Evolutionary conservation across 1,140 invertebrate species (phyloP), one percentile per base, ranked within the genome.

Genomic region (Ruditapes philippinarum): DNA sequence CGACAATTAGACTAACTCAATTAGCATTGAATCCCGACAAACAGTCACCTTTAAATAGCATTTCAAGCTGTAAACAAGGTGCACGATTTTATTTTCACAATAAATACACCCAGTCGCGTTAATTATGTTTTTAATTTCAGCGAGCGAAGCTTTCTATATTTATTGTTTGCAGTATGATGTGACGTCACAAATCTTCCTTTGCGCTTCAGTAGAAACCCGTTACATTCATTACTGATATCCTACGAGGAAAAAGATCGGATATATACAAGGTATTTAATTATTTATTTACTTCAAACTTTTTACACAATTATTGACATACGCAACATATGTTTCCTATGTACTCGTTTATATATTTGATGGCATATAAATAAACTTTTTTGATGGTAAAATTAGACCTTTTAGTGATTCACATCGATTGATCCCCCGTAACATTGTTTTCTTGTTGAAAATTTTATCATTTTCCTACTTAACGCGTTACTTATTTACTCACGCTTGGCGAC

Each of bases 171-270:
- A 78, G 74, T 78, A 31, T 7, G 22, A 28, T 54, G 45, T 78
- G 74, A 78, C 74, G 74, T 78, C 74, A 78, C 74, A 51, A 51
- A 78, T 78, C 74, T 78, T 78, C 74, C 28, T 78, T 54, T 78
- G 74, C 74, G 74, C 74, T 54, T 78, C 74, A 78, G 74, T 78
- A 49, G 33, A 78, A 78, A 78, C 74, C 74, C 74, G 74, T 78
- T 78, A 78, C 74, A 78, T 33, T 78, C 42, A 78, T 49, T 78
- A 78, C 45, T 78, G 74, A 51, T 78, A 78, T 78, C 74, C 74
- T 78, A 28, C 22, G n/a, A 31, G 74, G 22, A 45, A 7, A 78
- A 78, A 78, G 74, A 78, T 54, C 74, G 74, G 74, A 78, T 78
- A 78, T 54, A 78, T 31, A 78, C 45, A 78, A 51, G 74, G 74